phyloP scores from a whole-genome alignment of 35 echinoderm and acorn worm genomes.

The Chiridota heheva region DNA sequence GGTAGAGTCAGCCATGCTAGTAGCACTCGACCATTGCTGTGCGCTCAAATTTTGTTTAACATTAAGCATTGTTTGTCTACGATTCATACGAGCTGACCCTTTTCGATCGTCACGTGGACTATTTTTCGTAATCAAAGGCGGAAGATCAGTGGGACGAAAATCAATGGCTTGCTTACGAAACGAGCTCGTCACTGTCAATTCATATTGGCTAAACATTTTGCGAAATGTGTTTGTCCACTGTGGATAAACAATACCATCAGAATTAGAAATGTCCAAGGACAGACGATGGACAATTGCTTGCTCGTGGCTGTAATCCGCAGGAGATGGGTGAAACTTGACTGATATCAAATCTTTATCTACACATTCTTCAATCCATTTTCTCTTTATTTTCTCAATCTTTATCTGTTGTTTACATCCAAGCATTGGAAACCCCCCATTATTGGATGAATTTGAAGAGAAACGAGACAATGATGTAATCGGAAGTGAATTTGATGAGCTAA shows the following conservation, averaged over 20 bases:
- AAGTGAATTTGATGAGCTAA: neutral
- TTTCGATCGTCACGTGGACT: too few species aligned
- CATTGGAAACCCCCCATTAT: conserved; percentile 13
- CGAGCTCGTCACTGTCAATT: conserved; percentile 54
- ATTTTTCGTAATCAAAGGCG: too few species aligned
- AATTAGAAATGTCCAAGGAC: neutral
- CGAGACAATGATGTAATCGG: neutral
- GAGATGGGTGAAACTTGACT: conserved; percentile 47
- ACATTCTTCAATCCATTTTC: conserved; percentile 1
- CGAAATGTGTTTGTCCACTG: conserved; percentile 37
- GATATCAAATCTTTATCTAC: conserved; percentile 13
- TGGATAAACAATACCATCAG: neutral
- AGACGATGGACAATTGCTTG: neutral
- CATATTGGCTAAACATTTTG: conserved; percentile 69
- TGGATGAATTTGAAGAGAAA: neutral
- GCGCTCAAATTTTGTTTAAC: too few species aligned
- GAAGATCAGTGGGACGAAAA: too few species aligned
- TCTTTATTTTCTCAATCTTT: conserved; percentile 10
- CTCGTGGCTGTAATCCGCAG: conserved; percentile 10
- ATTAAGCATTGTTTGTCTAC: too few species aligned
- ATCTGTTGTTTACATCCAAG: conserved; percentile 14
- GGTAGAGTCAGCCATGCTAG: too few species aligned
- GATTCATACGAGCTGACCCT: too few species aligned
- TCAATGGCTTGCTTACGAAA: conserved; percentile 39
- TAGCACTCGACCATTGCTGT: too few species aligned